Evolutionary conservation across 1,140 invertebrate species (phyloP), one percentile per base, ranked within the genome.

Genomic region (Mycetomoellerius zeteki): DNA sequence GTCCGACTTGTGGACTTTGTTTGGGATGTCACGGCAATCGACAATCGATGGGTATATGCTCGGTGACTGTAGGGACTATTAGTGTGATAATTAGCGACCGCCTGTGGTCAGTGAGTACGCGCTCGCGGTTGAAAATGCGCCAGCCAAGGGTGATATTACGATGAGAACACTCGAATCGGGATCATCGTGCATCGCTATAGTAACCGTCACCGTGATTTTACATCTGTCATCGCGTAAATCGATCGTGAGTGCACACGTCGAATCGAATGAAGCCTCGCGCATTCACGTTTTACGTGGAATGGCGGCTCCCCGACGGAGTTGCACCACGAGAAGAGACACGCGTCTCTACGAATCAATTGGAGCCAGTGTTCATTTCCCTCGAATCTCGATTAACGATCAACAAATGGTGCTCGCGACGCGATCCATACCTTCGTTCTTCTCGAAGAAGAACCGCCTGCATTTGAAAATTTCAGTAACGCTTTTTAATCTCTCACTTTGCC

Each of bases 71-170:
- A 81, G 12, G 47, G 19, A 80, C 62, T 24, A 54, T 81, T 54
- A 81, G 64, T 54, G 64, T 81, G 77, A 81, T 81, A 81, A 81
- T 71, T 81, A 71, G 64, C 64, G 27, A 71, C 30, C 30, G 33
- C 47, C 64, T 69, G 37, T 54, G 64, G n/a, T 81, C 64, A 56
- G 21, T 37, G 64, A 81, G 30, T 71, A 27, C 21, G 62, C 60
- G 60, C 76, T 69, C 64, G 37, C 47, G 64, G n/a, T 71, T 43
- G 64, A 54, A 33, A 81, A 80, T 19, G 76, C 27, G 47, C 47
- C 47, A 54, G 67, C 19, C 27, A 14, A 64, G 30, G 37, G 19
- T 54, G 64, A 56, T 71, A 54, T 71, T 54, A 71, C 27, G 47
- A 81, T 21, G 64, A 69, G 64, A 71, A 81, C 64, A 54, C 47